Conservation (phyloP, 2,797 vertebrate species). For the Malacoraja senta region DNA sequence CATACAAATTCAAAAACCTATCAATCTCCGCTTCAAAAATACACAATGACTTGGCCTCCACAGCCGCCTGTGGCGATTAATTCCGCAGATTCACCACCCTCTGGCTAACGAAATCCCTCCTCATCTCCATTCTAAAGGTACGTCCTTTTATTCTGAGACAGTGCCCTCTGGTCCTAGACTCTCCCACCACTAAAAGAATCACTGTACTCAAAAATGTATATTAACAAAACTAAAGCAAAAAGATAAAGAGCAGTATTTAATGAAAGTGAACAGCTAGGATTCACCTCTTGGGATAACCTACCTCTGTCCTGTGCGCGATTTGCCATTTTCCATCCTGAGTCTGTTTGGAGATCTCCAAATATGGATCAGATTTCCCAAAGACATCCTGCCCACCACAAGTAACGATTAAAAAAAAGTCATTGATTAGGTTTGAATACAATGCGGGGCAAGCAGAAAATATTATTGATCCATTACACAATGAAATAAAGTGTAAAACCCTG, state of each 20-base stretch:
- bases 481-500: no score
- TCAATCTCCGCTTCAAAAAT: no score
- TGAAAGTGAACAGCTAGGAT: background rate
- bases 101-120: no score
- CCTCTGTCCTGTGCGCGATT: slow-evolving; percentile 38
- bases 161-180: no score
- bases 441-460: background rate
- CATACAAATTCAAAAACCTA: no score
- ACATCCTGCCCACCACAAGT: slow-evolving; percentile 23
- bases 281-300: background rate
- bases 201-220: background rate
- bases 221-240: background rate
- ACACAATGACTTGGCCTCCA: no score
- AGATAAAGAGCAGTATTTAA: background rate
- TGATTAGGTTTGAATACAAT: background rate
- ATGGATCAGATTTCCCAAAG: slow-evolving; percentile 40
- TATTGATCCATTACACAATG: background rate
- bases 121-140: no score
- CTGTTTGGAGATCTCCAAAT: slow-evolving; percentile 38
- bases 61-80: no score
- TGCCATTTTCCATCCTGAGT: slow-evolving; percentile 39
- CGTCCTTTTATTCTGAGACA: no score
- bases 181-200: background rate
- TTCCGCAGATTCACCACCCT: no score
- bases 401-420: background rate